These are phyloP conservation scores for Heteromurus nitidus DNA, from an alignment of 2,888 invertebrate species.

Conservation along the genomic window DNA sequence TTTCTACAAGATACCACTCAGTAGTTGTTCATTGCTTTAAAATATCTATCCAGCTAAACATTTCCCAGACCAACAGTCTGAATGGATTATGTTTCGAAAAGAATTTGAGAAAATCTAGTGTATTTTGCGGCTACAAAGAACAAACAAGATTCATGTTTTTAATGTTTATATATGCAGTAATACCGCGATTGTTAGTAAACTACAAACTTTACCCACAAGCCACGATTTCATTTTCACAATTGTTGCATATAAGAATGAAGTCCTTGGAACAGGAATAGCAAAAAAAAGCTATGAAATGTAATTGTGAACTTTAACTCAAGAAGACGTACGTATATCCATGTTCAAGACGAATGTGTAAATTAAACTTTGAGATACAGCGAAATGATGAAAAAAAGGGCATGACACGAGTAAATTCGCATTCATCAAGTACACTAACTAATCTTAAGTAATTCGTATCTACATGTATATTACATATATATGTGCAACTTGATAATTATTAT, in stretches of 20 bases:
- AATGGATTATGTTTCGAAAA: no score
- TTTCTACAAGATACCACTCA: conserved; percentile 59
- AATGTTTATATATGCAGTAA: no score
- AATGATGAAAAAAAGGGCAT: conserved; percentile 35
- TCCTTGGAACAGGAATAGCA: conserved; percentile 10
- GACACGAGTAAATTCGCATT: conserved; percentile 57
- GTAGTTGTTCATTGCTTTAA: conserved; percentile 57
- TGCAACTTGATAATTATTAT: conserved; percentile 64
- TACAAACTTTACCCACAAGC: no score
- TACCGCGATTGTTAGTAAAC: no score
- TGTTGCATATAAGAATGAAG: neutral
- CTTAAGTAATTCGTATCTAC: conserved; percentile 44
- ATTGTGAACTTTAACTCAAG: conserved; percentile 7
- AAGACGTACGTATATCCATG: conserved; percentile 8
- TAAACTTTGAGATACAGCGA: conserved; percentile 17
- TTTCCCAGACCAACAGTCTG: no score
- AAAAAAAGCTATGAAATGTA: conserved; percentile 7
- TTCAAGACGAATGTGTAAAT: neutral
- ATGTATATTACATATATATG: conserved; percentile 39
- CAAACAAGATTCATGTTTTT: no score
- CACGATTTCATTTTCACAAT: conserved; percentile 3
- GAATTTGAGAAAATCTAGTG: no score
- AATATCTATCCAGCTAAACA: neutral
- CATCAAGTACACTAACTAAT: conserved; percentile 63
- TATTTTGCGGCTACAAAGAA: no score